phyloP scores from a whole-genome alignment of 2,113 vertebrate genomes.

The Rhagologus leucostigma region DNA sequence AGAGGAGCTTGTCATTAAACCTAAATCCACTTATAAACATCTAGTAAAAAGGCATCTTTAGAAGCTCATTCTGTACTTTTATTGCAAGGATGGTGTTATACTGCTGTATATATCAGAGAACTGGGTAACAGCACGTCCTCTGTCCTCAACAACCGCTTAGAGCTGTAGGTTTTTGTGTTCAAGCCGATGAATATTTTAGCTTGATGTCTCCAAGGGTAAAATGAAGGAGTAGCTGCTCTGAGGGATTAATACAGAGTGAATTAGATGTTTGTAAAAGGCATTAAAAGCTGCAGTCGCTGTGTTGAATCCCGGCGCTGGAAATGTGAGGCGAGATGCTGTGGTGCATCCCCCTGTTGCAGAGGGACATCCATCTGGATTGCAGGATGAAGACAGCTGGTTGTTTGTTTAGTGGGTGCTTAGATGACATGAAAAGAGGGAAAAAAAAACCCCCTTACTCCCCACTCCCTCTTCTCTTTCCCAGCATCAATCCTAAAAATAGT shows the following conservation, averaged over 20 bases:
- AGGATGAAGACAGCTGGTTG: neutral
- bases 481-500: neutral
- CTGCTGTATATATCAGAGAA: neutral
- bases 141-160: neutral
- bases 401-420: neutral
- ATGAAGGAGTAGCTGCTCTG: neutral
- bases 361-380: neutral
- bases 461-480: neutral
- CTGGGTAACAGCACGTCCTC: neutral
- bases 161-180: neutral
- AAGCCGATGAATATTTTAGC: neutral
- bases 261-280: neutral
- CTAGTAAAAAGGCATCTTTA: neutral
- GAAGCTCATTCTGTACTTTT: slow-evolving; percentile 6
- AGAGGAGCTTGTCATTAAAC: neutral
- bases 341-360: neutral
- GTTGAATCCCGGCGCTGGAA: neutral
- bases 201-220: neutral
- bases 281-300: neutral
- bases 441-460: neutral
- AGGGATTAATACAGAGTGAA: neutral
- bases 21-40: neutral
- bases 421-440: neutral
- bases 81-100: neutral
- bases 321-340: neutral